Evolutionary conservation across 2,797 vertebrate species (phyloP).

Genomic region (Acropternis orthonyx): DNA sequence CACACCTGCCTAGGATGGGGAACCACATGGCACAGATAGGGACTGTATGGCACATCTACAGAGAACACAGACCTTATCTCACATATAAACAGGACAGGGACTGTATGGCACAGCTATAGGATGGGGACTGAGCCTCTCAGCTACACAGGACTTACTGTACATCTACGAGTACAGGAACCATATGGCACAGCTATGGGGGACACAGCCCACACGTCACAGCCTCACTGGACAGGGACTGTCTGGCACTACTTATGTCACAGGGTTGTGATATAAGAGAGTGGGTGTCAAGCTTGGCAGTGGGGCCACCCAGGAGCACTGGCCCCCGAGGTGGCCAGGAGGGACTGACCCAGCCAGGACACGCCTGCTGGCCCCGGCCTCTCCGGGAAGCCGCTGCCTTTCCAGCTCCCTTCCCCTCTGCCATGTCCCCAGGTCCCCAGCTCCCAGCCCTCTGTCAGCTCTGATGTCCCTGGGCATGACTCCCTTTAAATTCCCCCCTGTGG

Average conservation of each 20-base stretch:
- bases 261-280: neutral
- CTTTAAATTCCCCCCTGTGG: neutral
- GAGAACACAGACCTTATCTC: neutral
- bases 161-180: accelerated
- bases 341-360: accelerated
- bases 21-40: neutral
- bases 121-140: neutral
- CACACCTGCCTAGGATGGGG: accelerated
- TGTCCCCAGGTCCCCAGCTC: accelerated
- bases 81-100: neutral
- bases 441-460: neutral
- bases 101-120: neutral
- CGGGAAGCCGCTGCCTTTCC: accelerated
- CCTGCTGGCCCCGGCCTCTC: accelerated
- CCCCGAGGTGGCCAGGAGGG: accelerated
- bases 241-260: neutral
- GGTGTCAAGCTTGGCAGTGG: accelerated
- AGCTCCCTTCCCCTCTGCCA: neutral
- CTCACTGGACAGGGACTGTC: accelerated
- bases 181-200: accelerated
- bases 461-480: accelerated
- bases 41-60: neutral
- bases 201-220: accelerated
- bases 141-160: neutral
- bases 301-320: accelerated